These are phyloP conservation scores for Fukomys damarensis DNA, from an alignment of 2,113 vertebrate species.

Conservation along the genomic window DNA sequence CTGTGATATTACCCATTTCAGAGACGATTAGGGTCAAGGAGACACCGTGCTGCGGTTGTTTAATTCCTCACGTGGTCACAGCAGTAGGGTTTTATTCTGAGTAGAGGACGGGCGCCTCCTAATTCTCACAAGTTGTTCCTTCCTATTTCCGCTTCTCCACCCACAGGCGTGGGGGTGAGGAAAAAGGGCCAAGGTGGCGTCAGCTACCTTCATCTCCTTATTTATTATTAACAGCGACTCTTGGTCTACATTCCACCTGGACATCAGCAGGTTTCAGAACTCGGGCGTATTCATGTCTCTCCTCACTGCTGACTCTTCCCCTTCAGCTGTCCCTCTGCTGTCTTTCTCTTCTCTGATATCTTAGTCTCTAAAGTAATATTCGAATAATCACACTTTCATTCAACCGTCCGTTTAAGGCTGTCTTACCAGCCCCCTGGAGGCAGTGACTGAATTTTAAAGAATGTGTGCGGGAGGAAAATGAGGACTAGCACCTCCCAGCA, in stretches of 20 bases:
- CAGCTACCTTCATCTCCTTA: slow-evolving; percentile 38
- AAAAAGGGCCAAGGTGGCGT: neutral
- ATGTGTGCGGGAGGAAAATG: neutral
- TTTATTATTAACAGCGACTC: neutral
- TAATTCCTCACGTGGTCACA: neutral
- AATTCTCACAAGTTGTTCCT: neutral
- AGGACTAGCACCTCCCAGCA: neutral
- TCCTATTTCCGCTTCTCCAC: neutral
- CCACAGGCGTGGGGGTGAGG: accelerated
- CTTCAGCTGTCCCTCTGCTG: neutral
- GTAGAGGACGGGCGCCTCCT: neutral
- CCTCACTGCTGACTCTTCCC: neutral
- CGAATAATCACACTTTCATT: neutral
- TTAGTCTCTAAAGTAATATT: neutral
- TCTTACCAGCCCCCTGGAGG: neutral
- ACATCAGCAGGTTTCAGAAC: slow-evolving; percentile 31
- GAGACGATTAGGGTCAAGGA: neutral
- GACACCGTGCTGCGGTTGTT: neutral
- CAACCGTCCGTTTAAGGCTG: neutral
- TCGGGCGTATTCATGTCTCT: neutral
- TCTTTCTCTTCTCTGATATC: neutral
- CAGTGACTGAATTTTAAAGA: neutral
- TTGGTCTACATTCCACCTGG: neutral
- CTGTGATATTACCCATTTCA: neutral
- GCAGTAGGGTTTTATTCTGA: neutral